Base-by-base conservation (phyloP, 1,140 invertebrate genomes). In the Plectus sambesii region DNA sequence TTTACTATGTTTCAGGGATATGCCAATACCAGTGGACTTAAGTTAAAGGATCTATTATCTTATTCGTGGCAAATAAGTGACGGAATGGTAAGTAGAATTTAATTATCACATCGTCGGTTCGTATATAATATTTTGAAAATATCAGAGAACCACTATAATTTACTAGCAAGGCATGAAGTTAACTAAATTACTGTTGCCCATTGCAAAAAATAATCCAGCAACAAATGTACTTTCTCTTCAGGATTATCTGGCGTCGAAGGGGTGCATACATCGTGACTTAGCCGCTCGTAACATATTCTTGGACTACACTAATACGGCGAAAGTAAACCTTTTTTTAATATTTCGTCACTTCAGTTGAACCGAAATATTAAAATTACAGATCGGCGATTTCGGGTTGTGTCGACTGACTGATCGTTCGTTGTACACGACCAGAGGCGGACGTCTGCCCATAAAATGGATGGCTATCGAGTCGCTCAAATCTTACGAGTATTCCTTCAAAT, bases 361-460 rank as follows among this genome's bases (percentile, higher is more conserved):
- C n/a, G n/a, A n/a, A n/a, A n/a, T 50, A 26, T 17, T n/a, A n/a
- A 24, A 12, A 33, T 29, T 33, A 23, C 25, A 51, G 49, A 23
- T 51, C 17, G 22, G 47, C 35, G 49, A 51, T 22, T 51, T 51
- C 29, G 49, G 49, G 20, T 40, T 51, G 9, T 51, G 49, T 40
- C 35, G 49, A 22, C 24, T 42, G 15, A 51, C 49, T 0, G 51
- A 50, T 22, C 47, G 43, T 9, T 17, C 23, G 6, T 27, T 51
- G 24, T 51, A 51, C 29, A 51, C 46, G 15, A 51, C 48, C 4
- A 49, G 53, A 19, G 47, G 40, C 17, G 49, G 49, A n/a, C 50
- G 53, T 42, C 23, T 51, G 4, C 49, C 49, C n/a, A 52, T 51
- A 22, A 51, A 51, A 52, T 51, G 49, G 49, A 51, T 51, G 49